Evolutionary conservation across 2,888 invertebrate genomes (phyloP).

Genomic region (Tetragonisca angustula): DNA sequence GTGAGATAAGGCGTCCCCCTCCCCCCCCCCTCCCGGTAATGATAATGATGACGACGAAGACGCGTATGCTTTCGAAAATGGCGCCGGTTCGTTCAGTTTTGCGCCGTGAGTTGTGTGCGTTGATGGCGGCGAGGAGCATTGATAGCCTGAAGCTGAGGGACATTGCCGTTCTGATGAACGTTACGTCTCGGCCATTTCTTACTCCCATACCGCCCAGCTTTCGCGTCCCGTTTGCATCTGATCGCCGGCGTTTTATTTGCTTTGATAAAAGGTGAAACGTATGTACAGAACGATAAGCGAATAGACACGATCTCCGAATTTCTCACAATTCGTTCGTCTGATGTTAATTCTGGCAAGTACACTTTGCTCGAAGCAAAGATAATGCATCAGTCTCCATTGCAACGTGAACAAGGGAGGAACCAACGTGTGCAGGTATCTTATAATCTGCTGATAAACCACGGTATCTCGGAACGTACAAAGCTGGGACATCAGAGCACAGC

Average conservation of each 20-base stretch:
- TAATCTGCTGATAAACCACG: neutral
- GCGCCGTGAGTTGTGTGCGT: neutral
- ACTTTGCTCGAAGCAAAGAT: no score
- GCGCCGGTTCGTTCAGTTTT: neutral
- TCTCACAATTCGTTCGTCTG: no score
- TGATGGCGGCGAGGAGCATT: neutral
- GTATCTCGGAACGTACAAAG: neutral
- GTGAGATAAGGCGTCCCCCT: conserved; percentile 22
- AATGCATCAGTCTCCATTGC: neutral
- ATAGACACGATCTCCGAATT: neutral
- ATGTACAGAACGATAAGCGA: neutral
- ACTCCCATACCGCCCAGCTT: neutral
- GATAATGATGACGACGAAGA: conserved; percentile 30
- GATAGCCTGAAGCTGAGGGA: no score
- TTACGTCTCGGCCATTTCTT: neutral
- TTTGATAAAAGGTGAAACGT: neutral
- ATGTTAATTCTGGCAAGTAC: no score
- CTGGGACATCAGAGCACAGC: no score
- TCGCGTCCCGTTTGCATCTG: neutral
- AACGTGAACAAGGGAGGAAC: neutral
- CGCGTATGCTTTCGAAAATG: conserved; percentile 29
- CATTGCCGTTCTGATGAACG: neutral
- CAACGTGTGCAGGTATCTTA: neutral
- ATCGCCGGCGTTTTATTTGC: neutral
- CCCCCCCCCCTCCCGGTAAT: no score